Evolutionary conservation across 2,113 vertebrate species (phyloP).

Genomic region (Chaetodon trifascialis): DNA sequence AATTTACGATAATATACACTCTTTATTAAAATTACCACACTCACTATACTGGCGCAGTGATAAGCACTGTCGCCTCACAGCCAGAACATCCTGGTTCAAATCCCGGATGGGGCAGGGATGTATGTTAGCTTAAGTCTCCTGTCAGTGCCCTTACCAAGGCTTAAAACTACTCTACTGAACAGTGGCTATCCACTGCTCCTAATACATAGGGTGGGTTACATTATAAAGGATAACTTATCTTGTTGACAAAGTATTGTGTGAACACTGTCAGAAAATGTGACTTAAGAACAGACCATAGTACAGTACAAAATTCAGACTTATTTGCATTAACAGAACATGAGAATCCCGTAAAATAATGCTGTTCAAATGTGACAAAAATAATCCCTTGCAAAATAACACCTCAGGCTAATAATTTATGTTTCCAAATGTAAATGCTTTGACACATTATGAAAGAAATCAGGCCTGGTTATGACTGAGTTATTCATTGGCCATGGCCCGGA

Average conservation of each 20-base stretch:
- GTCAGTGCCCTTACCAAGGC: no score
- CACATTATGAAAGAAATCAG: conserved; percentile 14
- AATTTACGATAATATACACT: conserved; percentile 12
- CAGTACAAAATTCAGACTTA: conserved; percentile 45
- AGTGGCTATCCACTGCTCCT: no score
- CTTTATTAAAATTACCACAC: conserved; percentile 1
- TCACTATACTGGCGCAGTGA: background rate
- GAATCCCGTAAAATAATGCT: conserved; percentile 53
- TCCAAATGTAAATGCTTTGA: conserved; percentile 20
- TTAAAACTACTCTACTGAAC: no score
- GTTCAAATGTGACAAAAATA: conserved; percentile 58
- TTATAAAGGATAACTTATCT: no score
- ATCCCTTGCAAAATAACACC: conserved; percentile 50
- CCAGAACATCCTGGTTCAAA: no score
- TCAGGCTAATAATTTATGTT: conserved; percentile 27
- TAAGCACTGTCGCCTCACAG: no score
- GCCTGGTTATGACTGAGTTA: conserved; percentile 3
- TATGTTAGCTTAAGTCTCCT: no score
- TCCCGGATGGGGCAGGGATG: no score
- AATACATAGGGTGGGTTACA: no score
- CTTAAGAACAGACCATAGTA: conserved; percentile 47
- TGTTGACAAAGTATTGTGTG: conserved; percentile 53
- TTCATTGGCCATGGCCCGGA: background rate
- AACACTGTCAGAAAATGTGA: conserved; percentile 44
- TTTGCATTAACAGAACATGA: conserved; percentile 43